Conservation (phyloP, 2,888 invertebrate species). For the Limnephilus lunatus region DNA sequence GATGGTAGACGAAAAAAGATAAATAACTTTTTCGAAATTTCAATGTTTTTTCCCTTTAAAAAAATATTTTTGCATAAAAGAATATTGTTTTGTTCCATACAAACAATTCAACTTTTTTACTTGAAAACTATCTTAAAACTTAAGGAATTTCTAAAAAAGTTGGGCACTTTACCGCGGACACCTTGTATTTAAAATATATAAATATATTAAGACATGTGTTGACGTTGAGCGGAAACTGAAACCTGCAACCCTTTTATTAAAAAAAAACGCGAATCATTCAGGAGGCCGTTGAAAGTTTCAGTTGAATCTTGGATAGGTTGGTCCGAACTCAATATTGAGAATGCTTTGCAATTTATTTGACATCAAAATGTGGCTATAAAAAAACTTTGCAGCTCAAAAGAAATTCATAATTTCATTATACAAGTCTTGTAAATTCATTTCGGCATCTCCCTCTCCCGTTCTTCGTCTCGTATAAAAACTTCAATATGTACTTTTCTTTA, state of each 20-base stretch:
- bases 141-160: too few species aligned
- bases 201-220: not conserved
- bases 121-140: too few species aligned
- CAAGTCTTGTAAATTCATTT: slow-evolving; percentile 65
- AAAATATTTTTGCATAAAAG: too few species aligned
- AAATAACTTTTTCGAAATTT: too few species aligned
- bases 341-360: not conserved
- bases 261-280: not conserved
- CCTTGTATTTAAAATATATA: not conserved
- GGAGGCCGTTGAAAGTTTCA: not conserved
- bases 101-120: too few species aligned
- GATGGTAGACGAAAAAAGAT: too few species aligned
- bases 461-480: slow-evolving; percentile 59
- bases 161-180: too few species aligned
- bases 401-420: slow-evolving; percentile 64
- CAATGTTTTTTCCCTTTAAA: too few species aligned
- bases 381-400: slow-evolving; percentile 19
- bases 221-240: not conserved
- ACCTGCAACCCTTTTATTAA: not conserved
- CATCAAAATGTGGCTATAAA: not conserved
- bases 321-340: not conserved
- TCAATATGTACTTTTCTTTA: slow-evolving; percentile 64
- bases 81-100: too few species aligned
- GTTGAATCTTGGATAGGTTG: not conserved
- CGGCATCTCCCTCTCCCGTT: slow-evolving; percentile 41